A percentile compares a stretch with the other conserved stretches of the same genome.
phyloP scores from a whole-genome alignment of 2,888 invertebrate genomes.

The Panzeria rudis region DNA sequence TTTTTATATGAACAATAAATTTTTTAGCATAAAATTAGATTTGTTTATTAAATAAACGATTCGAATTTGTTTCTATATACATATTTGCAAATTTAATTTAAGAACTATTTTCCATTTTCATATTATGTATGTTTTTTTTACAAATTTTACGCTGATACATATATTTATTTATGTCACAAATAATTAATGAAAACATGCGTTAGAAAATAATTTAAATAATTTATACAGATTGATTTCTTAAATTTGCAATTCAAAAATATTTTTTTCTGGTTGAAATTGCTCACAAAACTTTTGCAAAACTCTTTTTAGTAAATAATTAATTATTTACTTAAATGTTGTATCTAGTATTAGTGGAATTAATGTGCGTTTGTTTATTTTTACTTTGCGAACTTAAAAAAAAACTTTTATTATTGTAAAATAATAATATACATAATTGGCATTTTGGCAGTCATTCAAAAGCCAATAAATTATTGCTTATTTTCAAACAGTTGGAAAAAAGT shows the following conservation, averaged over 20 bases:
- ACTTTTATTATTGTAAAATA: neutral
- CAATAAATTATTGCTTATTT: slow-evolving; percentile 50
- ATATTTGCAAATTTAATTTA: slow-evolving; percentile 42
- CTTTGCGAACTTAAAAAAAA: neutral
- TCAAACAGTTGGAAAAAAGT: neutral
- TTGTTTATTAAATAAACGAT: slow-evolving; percentile 25
- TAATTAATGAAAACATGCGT: slow-evolving; percentile 66
- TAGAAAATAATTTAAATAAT: slow-evolving; percentile 65
- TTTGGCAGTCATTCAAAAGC: slow-evolving; percentile 51
- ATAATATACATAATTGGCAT: slow-evolving; percentile 19
- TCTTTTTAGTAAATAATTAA: slow-evolving; percentile 25
- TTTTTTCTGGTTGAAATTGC: slow-evolving; percentile 36
- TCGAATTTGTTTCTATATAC: slow-evolving; percentile 13
- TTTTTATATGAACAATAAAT: neutral
- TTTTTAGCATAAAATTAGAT: neutral
- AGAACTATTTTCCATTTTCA: slow-evolving; percentile 27
- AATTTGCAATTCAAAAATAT: slow-evolving; percentile 44
- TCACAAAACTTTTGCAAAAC: neutral
- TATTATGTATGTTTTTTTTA: neutral
- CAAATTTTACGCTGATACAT: slow-evolving; percentile 33
- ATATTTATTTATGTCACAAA: slow-evolving; percentile 52
- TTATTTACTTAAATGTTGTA: slow-evolving; percentile 14
- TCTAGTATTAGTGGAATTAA: slow-evolving; percentile 1
- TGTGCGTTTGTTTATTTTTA: neutral
- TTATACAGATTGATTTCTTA: slow-evolving; percentile 54